Evolutionary conservation across 1,140 invertebrate genomes (phyloP), one percentile per base, ranked within the genome.

Genomic region (Anoplolepis gracilipes): DNA sequence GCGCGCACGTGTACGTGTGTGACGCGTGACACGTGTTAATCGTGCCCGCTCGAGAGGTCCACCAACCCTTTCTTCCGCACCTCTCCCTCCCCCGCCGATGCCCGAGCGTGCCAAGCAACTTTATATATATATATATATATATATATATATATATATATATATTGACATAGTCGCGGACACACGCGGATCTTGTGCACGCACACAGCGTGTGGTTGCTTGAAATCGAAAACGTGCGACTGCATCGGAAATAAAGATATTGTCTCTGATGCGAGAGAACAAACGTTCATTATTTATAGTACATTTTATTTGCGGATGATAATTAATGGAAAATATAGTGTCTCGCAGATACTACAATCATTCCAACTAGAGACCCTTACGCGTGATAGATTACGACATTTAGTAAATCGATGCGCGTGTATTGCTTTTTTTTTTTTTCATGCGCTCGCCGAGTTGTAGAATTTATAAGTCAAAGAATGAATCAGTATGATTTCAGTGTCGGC

Each of bases 11-110:
- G 86, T 84, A 88, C 90, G 88, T 92, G 90, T 92, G 92, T 92
- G 92, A 94, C 93, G 91, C 90, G 92, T 93, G 92, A 93, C 93
- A 92, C 93, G 92, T 93, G 94, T 94, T 92, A 93, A 93, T 94
- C 92, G 93, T 92, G 90, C 90, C 87, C 88, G 88, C 53, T 42
- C 75, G 89, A 19, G 91, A 87, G 90, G 89, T 92, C 90, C 10
- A 42, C 87, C 92, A 92, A 90, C 91, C 91, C 78, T 82, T 57
- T 49, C 78, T 25, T 42, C 67, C 25, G 53, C 53, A 33, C 36
- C 53, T 88, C 85, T 85, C 87, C 76, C 85, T 77, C 87, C 59
- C 70, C 70, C 85, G 84, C 85, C 42, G 30, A 30, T 59, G 59
- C 28, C 49, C 4, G 84, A 39, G 76, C 39, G 46, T 46, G 22